Base-by-base conservation (phyloP, 2,797 vertebrate genomes). In the Spinibarbus caldwelli region DNA sequence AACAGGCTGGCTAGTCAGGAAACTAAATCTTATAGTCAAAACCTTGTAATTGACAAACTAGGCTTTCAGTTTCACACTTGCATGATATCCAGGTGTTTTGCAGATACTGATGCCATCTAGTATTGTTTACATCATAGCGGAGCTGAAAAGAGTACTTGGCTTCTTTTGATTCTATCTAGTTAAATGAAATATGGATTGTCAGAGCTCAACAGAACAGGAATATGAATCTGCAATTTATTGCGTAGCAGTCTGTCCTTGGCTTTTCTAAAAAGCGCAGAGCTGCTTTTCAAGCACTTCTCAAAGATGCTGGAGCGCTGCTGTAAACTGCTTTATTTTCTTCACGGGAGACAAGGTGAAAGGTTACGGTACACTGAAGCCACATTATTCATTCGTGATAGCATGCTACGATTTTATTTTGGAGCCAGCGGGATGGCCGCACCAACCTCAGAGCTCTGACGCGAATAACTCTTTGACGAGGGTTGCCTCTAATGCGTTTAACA, bases 401-500 rank as follows among this genome's bases (percentile, higher is more conserved):
- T 29, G 76, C 83, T 57, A n/a, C 9, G 41, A 36, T 78, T 31
- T 26, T 77, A 77, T 84, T 68, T 66, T 9, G 34, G 10, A 36
- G 54, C 14, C 29, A 23, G 68, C 52, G 11, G 66, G 62, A 26
- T 45, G 62, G 36, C 6, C 3, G 6, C 41, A 14, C 79, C 76
- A 76, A 85, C 38, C 68, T 77, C 66, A n/a, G 47, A 57, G 36
- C 47, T 82, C 36, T 82, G 82, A 82, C 38, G 6, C 15, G 34
- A 47, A 75, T 75, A 72, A 34, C 26, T 67, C 52, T 73, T 26
- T 87, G 75, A 85, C 72, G 19, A 71, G 71, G 80, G 68, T 67
- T 73, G 38, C 59, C 34, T 71, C 43, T 76, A 85, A 87, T 85
- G 73, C 38, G 17, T 87, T 67, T 87, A 86, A 80, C 78, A 83